phyloP scores from a whole-genome alignment of 2,113 vertebrate species.

The Dissostichus mawsoni region DNA sequence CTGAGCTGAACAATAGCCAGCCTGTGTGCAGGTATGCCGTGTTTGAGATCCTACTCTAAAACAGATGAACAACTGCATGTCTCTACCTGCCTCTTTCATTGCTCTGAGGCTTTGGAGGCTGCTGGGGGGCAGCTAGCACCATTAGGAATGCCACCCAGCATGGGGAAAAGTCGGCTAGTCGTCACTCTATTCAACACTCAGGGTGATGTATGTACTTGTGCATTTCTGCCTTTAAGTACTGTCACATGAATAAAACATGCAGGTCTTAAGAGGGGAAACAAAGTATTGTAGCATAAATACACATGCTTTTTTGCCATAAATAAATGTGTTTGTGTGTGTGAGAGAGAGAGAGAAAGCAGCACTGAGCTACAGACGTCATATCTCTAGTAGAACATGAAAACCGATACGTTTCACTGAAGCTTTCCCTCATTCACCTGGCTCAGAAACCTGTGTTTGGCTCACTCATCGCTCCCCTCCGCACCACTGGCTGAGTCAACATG shows the following conservation, averaged over 20 bases:
- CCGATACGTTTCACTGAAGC: no score
- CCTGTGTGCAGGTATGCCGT: slow-evolving; percentile 74
- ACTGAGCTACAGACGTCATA: no score
- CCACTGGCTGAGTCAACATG: no score
- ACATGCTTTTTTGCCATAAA: slow-evolving; percentile 13
- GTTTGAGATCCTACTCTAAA: slow-evolving; percentile 48
- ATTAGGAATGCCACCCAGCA: slow-evolving; percentile 80
- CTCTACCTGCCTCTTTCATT: slow-evolving; percentile 66
- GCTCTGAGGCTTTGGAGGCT: slow-evolving; percentile 37
- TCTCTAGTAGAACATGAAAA: no score
- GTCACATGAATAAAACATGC: slow-evolving; percentile 30
- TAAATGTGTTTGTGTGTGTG: no score
- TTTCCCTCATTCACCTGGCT: no score
- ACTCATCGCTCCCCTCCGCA: no score
- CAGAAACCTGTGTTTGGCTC: no score
- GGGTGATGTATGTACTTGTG: slow-evolving; percentile 56
- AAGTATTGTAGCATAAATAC: slow-evolving; percentile 33
- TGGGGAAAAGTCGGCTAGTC: slow-evolving; percentile 47
- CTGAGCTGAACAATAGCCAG: slow-evolving; percentile 73
- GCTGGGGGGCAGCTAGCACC: slow-evolving; percentile 23
- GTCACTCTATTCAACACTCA: slow-evolving; percentile 62
- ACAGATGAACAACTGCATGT: slow-evolving; percentile 77
- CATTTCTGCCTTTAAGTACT: slow-evolving; percentile 33
- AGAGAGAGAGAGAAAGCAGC: no score
- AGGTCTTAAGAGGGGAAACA: slow-evolving; percentile 25